phyloP scores from a whole-genome alignment of 2,113 vertebrate species.

The Prinia subflava region DNA sequence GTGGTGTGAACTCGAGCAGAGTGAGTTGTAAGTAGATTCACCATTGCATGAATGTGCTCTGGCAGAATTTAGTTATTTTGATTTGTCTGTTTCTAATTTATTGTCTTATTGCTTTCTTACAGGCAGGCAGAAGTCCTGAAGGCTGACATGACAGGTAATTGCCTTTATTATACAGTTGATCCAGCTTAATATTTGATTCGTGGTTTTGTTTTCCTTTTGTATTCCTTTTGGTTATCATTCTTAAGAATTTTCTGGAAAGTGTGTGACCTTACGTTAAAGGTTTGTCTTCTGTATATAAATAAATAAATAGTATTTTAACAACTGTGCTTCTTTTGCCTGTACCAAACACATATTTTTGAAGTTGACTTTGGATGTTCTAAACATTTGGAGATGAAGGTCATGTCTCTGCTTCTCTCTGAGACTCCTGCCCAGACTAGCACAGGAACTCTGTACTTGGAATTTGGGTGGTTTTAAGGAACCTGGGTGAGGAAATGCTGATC shows the following conservation, averaged over 20 bases:
- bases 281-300: not conserved
- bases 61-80: not conserved
- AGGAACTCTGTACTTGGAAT: not conserved
- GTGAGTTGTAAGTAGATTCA: not conserved
- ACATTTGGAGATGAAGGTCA: not conserved
- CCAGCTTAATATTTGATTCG: not conserved
- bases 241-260: not conserved
- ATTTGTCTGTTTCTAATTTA: conserved; percentile 22
- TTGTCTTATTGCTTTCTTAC: conserved; percentile 51
- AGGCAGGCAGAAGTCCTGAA: conserved; percentile 99
- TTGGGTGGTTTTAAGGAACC: not conserved
- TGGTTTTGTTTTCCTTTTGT: not conserved
- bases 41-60: not conserved
- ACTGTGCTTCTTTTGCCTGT: not conserved
- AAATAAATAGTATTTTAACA: not conserved
- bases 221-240: not conserved
- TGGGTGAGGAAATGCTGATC: not conserved
- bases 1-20: not conserved
- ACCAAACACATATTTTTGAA: not conserved
- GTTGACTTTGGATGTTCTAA: not conserved
- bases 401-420: not conserved
- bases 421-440: not conserved
- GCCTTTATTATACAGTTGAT: not conserved
- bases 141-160: conserved; percentile 98
- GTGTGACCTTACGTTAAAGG: not conserved